Percentiles rank a stretch among this genome's conserved stretches.
Conservation (phyloP, 2,113 vertebrate species). For the Fregetta grallaria region DNA sequence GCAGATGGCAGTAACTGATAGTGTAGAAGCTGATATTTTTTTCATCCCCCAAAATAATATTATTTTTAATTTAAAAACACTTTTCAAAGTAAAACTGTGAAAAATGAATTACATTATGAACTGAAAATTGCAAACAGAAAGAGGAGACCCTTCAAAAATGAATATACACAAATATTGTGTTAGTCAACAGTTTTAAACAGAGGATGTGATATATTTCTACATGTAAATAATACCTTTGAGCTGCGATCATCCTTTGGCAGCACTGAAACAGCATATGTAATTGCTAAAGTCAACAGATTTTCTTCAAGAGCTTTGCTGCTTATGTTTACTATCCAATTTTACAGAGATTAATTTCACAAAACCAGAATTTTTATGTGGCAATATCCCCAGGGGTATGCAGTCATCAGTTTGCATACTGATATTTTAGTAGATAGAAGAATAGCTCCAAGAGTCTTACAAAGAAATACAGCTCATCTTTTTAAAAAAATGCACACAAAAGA, state of each 20-base stretch:
- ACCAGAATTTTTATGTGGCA: slow-evolving; percentile 11
- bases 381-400: background rate
- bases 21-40: background rate
- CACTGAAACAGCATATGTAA: slow-evolving; percentile 10
- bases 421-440: slow-evolving; percentile 14
- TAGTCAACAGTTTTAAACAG: slow-evolving; percentile 2
- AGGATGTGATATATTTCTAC: background rate
- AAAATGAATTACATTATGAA: background rate
- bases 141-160: background rate
- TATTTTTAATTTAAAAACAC: background rate
- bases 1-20: background rate
- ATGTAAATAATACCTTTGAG: slow-evolving; percentile 33
- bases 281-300: slow-evolving; percentile 45
- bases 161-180: background rate
- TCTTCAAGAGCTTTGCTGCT: slow-evolving; percentile 41
- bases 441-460: background rate
- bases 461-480: background rate
- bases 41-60: background rate
- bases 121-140: background rate
- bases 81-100: background rate
- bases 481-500: background rate
- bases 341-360: slow-evolving; percentile 64
- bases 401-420: slow-evolving; percentile 15
- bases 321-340: slow-evolving; percentile 66
- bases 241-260: slow-evolving; percentile 2